These are phyloP conservation scores for Leptocoma aspasia DNA, from an alignment of 2,113 vertebrate genomes.

Conservation along the genomic window DNA sequence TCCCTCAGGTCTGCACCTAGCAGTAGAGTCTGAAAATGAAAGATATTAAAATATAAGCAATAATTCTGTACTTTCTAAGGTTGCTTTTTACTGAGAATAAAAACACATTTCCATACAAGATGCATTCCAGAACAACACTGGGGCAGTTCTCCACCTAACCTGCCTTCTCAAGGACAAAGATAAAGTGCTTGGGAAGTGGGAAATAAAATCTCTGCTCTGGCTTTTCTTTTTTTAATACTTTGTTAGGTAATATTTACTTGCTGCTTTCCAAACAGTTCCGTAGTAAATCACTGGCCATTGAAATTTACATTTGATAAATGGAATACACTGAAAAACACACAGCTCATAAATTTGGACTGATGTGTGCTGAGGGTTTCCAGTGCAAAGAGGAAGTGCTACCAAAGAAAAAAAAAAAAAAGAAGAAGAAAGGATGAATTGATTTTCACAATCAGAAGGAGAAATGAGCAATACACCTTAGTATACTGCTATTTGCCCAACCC, in stretches of 20 bases:
- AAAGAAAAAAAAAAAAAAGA: not conserved
- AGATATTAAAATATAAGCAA: not conserved
- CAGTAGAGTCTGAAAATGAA: not conserved
- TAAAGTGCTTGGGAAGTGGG: not conserved
- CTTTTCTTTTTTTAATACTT: not conserved
- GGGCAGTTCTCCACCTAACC: not conserved
- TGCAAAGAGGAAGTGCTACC: not conserved
- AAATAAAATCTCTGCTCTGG: not conserved
- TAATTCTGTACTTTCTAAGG: not conserved
- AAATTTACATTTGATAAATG: slow-evolving; percentile 39
- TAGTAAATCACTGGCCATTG: not conserved
- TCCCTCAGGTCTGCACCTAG: not conserved
- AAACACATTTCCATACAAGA: not conserved
- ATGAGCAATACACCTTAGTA: not conserved
- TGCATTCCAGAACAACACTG: not conserved
- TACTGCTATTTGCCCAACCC: not conserved
- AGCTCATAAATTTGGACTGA: slow-evolving; percentile 14
- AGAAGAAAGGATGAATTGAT: not conserved
- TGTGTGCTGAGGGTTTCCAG: not conserved
- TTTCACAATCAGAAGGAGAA: not conserved
- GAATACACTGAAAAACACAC: not conserved
- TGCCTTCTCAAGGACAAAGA: not conserved
- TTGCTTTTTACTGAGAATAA: not conserved
- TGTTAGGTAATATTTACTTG: not conserved
- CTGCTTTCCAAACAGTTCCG: not conserved